Conservation (phyloP, 2,888 invertebrate species). For the Argyresthia goedartella region DNA sequence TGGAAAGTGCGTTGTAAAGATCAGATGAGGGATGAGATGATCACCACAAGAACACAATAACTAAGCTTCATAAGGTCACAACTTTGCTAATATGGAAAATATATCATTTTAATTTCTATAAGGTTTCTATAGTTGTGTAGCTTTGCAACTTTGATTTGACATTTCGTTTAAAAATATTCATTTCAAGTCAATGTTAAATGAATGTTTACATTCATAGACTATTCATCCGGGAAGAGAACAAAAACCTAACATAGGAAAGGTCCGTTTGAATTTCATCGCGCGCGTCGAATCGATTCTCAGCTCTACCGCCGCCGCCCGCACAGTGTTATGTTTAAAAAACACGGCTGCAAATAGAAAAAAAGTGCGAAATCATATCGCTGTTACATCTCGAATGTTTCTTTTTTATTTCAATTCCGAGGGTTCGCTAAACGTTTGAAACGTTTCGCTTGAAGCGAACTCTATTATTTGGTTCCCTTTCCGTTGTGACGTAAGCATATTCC, state of each 20-base stretch:
- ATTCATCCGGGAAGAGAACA: not conserved
- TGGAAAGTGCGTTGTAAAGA: no score
- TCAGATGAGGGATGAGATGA: no score
- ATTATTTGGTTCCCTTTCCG: slow-evolving; percentile 54
- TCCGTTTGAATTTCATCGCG: slow-evolving; percentile 12
- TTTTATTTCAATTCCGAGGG: slow-evolving; percentile 68
- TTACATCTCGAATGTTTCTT: slow-evolving; percentile 65
- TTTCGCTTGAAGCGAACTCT: slow-evolving; percentile 45
- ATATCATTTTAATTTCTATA: no score
- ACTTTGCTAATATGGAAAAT: no score
- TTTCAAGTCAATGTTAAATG: no score
- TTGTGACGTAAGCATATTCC: slow-evolving; percentile 65
- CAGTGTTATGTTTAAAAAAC: slow-evolving; percentile 52
- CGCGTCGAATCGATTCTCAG: slow-evolving; percentile 38
- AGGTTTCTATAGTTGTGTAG: no score
- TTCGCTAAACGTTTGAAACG: slow-evolving; percentile 55
- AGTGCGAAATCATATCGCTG: slow-evolving; percentile 68
- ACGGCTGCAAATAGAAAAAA: slow-evolving; percentile 45
- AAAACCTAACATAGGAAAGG: not conserved
- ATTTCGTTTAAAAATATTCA: no score
- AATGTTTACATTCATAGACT: no score
- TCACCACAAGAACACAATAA: no score
- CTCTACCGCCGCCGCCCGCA: slow-evolving; percentile 26
- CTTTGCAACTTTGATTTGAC: no score
- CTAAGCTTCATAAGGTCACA: no score